Percentiles rank a stretch among this genome's conserved stretches.
Conservation (phyloP, 2,113 vertebrate species). For the Chaetodon auriga region DNA sequence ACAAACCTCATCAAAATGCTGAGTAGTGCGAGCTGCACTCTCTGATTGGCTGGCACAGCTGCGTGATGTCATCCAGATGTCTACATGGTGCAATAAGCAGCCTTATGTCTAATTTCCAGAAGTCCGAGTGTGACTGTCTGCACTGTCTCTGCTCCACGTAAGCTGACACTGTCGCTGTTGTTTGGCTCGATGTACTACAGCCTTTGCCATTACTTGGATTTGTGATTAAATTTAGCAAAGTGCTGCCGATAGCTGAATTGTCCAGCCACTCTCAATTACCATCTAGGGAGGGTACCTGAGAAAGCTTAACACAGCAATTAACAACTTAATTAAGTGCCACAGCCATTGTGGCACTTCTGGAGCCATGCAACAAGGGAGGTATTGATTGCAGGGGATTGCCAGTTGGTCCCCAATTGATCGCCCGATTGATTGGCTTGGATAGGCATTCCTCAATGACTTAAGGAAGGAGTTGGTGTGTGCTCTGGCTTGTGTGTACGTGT, state of each 20-base stretch:
- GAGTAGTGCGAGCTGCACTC: background rate
- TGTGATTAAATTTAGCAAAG: slow-evolving; percentile 85
- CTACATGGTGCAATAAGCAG: slow-evolving; percentile 17
- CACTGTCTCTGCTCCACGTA: slow-evolving; percentile 7
- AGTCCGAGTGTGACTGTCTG: slow-evolving; percentile 5
- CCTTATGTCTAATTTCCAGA: slow-evolving; percentile 19
- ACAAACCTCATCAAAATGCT: slow-evolving; percentile 12
- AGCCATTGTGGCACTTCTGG: slow-evolving; percentile 80
- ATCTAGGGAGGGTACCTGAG: slow-evolving; percentile 84
- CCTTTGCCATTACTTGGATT: slow-evolving; percentile 75
- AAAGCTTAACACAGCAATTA: slow-evolving; percentile 88
- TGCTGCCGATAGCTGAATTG: slow-evolving; percentile 81
- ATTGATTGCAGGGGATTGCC: slow-evolving; percentile 85
- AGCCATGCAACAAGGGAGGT: slow-evolving; percentile 81
- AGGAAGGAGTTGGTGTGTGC: slow-evolving; percentile 51
- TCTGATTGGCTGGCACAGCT: slow-evolving; percentile 30
- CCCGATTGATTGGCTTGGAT: slow-evolving; percentile 84
- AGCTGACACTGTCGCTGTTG: slow-evolving; percentile 48
- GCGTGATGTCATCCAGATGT: slow-evolving; percentile 33
- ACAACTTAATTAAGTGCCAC: slow-evolving; percentile 89
- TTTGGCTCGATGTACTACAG: slow-evolving; percentile 53
- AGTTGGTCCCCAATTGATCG: slow-evolving; percentile 84
- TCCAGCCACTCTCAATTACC: slow-evolving; percentile 86
- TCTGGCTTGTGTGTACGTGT: slow-evolving; percentile 20
- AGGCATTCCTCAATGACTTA: slow-evolving; percentile 81